These are phyloP conservation scores for Sebastes elongatus DNA, from an alignment of 2,797 vertebrate species.

Conservation along the genomic window DNA sequence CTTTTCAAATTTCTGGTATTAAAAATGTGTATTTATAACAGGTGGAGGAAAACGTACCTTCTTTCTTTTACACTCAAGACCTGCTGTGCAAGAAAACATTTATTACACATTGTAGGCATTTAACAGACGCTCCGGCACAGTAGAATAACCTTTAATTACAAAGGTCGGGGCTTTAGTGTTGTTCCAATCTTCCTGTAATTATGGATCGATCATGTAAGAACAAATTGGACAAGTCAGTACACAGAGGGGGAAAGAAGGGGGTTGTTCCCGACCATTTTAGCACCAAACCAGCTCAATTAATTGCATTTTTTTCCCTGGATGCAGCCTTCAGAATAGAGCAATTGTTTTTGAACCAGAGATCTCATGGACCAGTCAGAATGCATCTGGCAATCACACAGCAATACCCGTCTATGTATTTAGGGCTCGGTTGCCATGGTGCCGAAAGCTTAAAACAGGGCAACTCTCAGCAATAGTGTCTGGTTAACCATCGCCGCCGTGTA, in stretches of 20 bases:
- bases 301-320: neutral
- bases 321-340: neutral
- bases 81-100: neutral
- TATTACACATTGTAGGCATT: neutral
- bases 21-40: neutral
- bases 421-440: slow-evolving; percentile 49
- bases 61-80: neutral
- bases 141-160: slow-evolving; percentile 27
- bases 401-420: slow-evolving; percentile 27
- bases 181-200: neutral
- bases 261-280: neutral
- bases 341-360: slow-evolving; percentile 10
- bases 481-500: slow-evolving; percentile 42
- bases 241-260: neutral
- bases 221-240: neutral
- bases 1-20: neutral
- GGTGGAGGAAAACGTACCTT: neutral
- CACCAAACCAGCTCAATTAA: neutral
- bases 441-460: slow-evolving; percentile 33
- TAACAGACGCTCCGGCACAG: neutral
- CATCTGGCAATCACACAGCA: slow-evolving; percentile 18
- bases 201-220: neutral
- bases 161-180: slow-evolving; percentile 9
- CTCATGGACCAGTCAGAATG: slow-evolving; percentile 23
- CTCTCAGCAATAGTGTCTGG: slow-evolving; percentile 41